phyloP scores from a whole-genome alignment of 2,113 vertebrate genomes.

The Vidua chalybeata region DNA sequence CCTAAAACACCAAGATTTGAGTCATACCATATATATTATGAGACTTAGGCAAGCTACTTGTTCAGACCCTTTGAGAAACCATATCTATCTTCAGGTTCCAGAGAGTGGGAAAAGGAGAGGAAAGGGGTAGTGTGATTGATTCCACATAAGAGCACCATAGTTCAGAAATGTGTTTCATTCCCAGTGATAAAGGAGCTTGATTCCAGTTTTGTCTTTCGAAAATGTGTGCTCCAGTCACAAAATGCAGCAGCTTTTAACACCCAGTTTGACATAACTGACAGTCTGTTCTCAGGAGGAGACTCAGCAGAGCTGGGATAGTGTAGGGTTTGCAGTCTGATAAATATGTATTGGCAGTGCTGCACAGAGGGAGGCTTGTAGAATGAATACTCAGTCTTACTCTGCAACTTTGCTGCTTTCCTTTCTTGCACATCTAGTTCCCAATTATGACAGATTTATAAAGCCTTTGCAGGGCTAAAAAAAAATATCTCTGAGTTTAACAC shows the following conservation, averaged over 20 bases:
- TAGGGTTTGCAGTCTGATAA: slow-evolving; percentile 29
- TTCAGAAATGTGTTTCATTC: background rate
- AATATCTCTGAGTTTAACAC: background rate
- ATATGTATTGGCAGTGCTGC: slow-evolving; percentile 22
- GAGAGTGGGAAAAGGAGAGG: background rate
- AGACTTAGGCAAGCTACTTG: background rate
- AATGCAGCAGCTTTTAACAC: slow-evolving; percentile 52
- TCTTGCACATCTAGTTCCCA: background rate
- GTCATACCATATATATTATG: background rate
- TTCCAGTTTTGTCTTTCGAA: slow-evolving; percentile 27
- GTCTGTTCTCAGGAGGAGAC: slow-evolving; percentile 35
- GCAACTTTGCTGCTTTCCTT: background rate
- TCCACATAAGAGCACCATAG: background rate
- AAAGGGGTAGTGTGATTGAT: background rate
- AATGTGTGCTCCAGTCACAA: slow-evolving; percentile 1
- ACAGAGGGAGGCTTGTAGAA: background rate
- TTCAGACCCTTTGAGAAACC: background rate
- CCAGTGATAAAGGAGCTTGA: background rate
- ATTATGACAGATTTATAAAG: background rate
- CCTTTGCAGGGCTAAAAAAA: background rate
- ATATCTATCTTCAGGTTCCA: background rate
- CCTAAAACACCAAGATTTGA: background rate
- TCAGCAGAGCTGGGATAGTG: slow-evolving; percentile 28
- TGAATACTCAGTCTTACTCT: background rate
- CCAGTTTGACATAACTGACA: slow-evolving; percentile 29